phyloP scores from a whole-genome alignment of 2,113 vertebrate species.

The Aphyosemion australe region DNA sequence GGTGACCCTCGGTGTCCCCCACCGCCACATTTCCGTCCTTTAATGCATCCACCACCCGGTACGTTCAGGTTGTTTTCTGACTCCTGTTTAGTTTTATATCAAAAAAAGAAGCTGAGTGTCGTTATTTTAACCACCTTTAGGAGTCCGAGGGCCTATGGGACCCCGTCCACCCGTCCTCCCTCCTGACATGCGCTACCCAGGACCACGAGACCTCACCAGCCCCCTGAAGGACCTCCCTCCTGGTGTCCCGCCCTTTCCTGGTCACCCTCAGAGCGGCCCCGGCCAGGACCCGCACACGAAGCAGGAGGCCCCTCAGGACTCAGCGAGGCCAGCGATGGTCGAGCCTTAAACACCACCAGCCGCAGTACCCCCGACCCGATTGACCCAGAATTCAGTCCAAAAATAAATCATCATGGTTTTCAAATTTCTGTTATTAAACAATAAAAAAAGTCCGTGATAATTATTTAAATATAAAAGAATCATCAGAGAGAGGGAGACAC shows the following conservation, averaged over 20 bases:
- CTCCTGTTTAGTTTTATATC: too few species aligned
- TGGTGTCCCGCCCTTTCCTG: slow-evolving; percentile 70
- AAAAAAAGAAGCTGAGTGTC: too few species aligned
- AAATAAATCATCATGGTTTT: slow-evolving; percentile 53
- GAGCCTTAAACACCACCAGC: slow-evolving; percentile 67
- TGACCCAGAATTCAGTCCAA: slow-evolving; percentile 33
- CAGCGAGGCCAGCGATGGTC: slow-evolving; percentile 57
- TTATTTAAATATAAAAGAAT: too few species aligned
- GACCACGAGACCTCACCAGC: slow-evolving; percentile 58
- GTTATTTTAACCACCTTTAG: not conserved
- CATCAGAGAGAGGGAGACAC: slow-evolving; percentile 54
- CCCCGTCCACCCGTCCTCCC: slow-evolving; percentile 76
- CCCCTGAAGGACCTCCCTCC: slow-evolving; percentile 72
- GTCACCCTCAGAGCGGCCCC: slow-evolving; percentile 41
- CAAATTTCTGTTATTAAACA: slow-evolving; percentile 46
- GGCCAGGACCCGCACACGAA: slow-evolving; percentile 69
- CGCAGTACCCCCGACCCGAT: slow-evolving; percentile 6
- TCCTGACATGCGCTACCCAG: slow-evolving; percentile 69
- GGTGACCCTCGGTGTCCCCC: slow-evolving; percentile 54
- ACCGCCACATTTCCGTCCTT: slow-evolving; percentile 67
- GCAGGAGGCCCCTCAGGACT: slow-evolving; percentile 80
- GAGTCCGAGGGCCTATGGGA: slow-evolving; percentile 72
- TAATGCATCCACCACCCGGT: slow-evolving; percentile 74
- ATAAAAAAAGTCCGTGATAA: too few species aligned
- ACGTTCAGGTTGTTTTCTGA: not conserved